These are phyloP conservation scores for Progne subis DNA, from an alignment of 2,113 vertebrate species.

Conservation along the genomic window DNA sequence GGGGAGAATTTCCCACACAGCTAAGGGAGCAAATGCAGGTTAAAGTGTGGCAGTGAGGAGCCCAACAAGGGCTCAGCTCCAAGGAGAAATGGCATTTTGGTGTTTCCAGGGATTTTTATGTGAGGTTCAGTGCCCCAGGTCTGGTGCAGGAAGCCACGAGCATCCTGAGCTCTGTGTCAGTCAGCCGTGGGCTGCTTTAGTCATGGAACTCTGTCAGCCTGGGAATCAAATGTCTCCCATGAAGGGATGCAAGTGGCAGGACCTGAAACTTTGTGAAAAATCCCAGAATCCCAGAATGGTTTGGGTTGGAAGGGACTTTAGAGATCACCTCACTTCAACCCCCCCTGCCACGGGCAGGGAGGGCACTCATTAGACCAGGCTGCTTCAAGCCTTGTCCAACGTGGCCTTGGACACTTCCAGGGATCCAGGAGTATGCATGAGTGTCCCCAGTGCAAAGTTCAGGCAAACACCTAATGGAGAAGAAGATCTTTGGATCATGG, in stretches of 20 bases:
- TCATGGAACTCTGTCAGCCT: not conserved
- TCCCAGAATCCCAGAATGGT: not conserved
- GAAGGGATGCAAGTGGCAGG: not conserved
- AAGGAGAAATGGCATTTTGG: not conserved
- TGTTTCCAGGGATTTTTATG: not conserved
- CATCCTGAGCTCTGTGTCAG: not conserved
- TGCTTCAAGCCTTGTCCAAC: not conserved
- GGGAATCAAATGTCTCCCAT: not conserved
- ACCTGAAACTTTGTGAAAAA: not conserved
- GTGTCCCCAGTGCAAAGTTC: not conserved
- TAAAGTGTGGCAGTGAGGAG: not conserved
- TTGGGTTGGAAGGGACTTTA: not conserved
- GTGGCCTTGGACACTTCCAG: not conserved
- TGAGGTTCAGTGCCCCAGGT: not conserved
- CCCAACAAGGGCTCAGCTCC: rapidly evolving
- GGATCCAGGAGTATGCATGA: not conserved
- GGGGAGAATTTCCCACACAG: not conserved
- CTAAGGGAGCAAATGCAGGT: not conserved
- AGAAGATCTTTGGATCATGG: not conserved
- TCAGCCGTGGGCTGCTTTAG: not conserved
- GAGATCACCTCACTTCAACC: not conserved
- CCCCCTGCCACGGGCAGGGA: not conserved
- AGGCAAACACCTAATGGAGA: not conserved
- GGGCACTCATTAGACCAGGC: not conserved
- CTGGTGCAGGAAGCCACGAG: not conserved